Evolutionary conservation across 2,797 vertebrate genomes (phyloP), one percentile per base, ranked within the genome.

Genomic region (Enteromius unitaeniatus): DNA sequence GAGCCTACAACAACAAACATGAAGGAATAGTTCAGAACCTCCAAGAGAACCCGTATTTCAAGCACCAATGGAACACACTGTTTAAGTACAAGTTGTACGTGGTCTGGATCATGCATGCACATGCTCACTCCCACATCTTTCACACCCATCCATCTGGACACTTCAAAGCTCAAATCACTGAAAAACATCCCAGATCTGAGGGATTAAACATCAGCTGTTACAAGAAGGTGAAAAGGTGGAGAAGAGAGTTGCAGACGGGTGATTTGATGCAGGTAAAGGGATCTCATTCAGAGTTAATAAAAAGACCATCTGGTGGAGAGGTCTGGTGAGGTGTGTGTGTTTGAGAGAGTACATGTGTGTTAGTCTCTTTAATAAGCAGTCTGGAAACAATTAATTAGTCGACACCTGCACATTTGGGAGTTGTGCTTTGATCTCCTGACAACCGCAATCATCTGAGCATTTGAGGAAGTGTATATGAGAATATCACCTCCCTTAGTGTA

Each of bases 101-200:
- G 73, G 34, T 53, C 69, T 75, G 37, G 47, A 85, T 37, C 28
- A 68, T 28, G 3, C 23, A 17, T 55, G 73, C 74, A 62, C 67
- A 72, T 70, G 40, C 55, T 23, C n/a, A 64, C 53, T 64, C 84
- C 45, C 37, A 78, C 11, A 17, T 14, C 62, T 81, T 81, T 85
- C 64, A 70, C 65, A 78, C 53, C 28, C 45, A 26, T 70, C 78
- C 84, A 81, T 77, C 64, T 85, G 72, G 65, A 49, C 73, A 28
- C 21, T 69, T 69, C 7, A 37, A 74, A 82, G 21, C 42, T 23
- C 70, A 64, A 42, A 31, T 81, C 53, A n/a, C 7, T 81, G 68
- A 70, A 80, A 80, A 70, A 19, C 60, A 58, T 31, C 14, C 74
- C 47, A n/a, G 14, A 42, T 51, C 58, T 1, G 2, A 53, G 45